A percentile compares a stretch with the other conserved stretches of the same genome.
phyloP scores from a whole-genome alignment of 1,140 invertebrate genomes.

The Acyrthosiphon pisum region DNA sequence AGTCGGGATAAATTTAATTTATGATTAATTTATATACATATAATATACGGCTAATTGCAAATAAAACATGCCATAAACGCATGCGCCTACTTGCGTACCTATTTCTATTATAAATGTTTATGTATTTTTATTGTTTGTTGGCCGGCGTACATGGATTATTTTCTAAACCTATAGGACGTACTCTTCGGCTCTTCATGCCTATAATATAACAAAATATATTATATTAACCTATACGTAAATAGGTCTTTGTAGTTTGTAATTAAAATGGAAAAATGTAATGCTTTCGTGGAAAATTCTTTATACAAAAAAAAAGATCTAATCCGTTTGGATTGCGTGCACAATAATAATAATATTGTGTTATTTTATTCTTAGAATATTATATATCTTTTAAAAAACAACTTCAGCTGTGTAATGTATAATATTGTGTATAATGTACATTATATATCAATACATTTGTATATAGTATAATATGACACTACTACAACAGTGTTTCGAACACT shows the following conservation, averaged over 20 bases:
- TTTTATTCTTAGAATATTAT: neutral
- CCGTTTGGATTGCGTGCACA: neutral
- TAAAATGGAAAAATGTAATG: neutral
- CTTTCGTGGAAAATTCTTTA: neutral
- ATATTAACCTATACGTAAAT: neutral
- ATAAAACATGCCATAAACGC: neutral
- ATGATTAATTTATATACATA: neutral
- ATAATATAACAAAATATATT: too few species aligned
- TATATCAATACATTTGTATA: neutral
- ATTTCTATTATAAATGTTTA: conserved; percentile 5
- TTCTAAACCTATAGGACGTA: neutral
- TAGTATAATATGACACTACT: neutral
- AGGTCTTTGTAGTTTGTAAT: neutral
- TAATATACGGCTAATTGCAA: neutral
- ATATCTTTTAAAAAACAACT: neutral
- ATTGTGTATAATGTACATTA: neutral
- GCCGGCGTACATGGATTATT: neutral
- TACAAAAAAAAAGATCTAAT: neutral
- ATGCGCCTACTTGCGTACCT: neutral
- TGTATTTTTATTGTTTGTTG: neutral
- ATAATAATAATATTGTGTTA: neutral
- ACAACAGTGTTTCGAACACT: neutral
- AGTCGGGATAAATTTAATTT: neutral
- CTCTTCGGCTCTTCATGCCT: too few species aligned
- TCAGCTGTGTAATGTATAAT: neutral